These are phyloP conservation scores for Brachyopa scutellaris DNA, from an alignment of 2,888 invertebrate species.

Conservation along the genomic window DNA sequence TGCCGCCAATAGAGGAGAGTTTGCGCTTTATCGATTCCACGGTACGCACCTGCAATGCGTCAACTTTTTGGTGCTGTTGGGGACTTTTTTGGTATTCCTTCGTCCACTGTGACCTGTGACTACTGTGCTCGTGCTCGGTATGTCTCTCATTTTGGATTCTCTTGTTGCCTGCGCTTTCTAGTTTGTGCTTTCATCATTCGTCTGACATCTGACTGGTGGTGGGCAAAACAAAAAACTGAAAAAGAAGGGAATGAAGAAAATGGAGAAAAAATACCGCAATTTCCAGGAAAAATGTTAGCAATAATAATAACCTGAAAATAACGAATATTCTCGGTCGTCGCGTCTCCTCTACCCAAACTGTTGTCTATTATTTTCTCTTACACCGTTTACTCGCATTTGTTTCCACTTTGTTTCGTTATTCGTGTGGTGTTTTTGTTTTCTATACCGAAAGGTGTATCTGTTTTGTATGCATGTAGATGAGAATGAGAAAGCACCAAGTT, in stretches of 20 bases:
- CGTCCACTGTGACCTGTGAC: not conserved
- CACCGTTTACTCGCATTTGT: conserved; percentile 17
- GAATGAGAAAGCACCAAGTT: conserved; percentile 3
- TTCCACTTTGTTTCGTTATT: not conserved
- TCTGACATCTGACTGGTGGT: too few species aligned
- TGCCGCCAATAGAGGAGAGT: conserved; percentile 73
- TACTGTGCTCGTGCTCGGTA: conserved; percentile 8
- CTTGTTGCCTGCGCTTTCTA: conserved; percentile 26
- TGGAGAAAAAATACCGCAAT: not conserved
- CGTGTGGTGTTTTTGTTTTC: not conserved
- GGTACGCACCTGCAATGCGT: conserved; percentile 93
- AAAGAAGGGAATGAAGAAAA: not conserved
- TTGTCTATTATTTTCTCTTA: not conserved
- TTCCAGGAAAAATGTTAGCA: conserved; percentile 44
- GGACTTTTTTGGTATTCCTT: conserved; percentile 24
- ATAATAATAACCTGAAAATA: conserved; percentile 44
- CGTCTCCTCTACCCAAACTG: not conserved
- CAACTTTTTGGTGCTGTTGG: conserved; percentile 81
- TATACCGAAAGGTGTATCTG: not conserved
- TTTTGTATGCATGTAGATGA: conserved; percentile 29
- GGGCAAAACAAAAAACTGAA: not conserved
- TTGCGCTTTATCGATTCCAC: conserved; percentile 88
- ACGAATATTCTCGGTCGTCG: conserved; percentile 4
- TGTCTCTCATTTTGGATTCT: conserved; percentile 21
- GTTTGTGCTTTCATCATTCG: conserved; percentile 18